Base-by-base conservation (phyloP, 2,113 vertebrate genomes). In the Sander vitreus region DNA sequence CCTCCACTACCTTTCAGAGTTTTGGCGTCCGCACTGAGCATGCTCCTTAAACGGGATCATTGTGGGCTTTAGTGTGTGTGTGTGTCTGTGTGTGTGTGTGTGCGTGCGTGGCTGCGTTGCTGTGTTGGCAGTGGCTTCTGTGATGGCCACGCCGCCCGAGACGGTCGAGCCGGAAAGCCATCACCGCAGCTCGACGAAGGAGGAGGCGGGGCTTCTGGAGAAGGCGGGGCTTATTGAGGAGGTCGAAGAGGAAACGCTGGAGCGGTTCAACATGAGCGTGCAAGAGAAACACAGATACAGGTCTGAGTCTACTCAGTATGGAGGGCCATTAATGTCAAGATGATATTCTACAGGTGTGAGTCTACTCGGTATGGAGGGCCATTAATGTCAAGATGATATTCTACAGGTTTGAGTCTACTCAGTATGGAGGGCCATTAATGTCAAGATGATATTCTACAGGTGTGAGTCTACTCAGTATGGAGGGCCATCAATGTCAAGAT, bases 91-190 rank as follows among this genome's bases (percentile, higher is more conserved):
- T 91, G 77, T 92, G 87, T 86, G 3, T 91, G 77, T 92, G 87
- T 86, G 3, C 90, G 87, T 90, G 89, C 19, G 68, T 2, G 78
- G 63, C 63, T 58, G 78, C 18, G 48, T 74, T 59, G 81, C 51
- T 78, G 73, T 92, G 71, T 83, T n/a, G 57, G 77, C 89, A 91
- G 92, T 69, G 15, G 78, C 81, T 65, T 91, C 93, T 63, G 73
- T 92, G 83, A 88, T 69, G 85, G 95, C 93, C 12, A 95, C 94
- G 7, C 97, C 94, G 0, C 97, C 97, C 0, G 98, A 99, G 84
- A 94, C 98, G 33, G 98, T 99, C 0, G 96, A 97, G 91, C 94
- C 98, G 90, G n/a, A n/a, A n/a, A n/a, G n/a, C n/a, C n/a, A n/a
- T n/a, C n/a, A n/a, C n/a, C n/a, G n/a, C n/a, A n/a, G n/a, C n/a